Conservation (phyloP, 1,140 invertebrate species). For the Cyclina sinensis region DNA sequence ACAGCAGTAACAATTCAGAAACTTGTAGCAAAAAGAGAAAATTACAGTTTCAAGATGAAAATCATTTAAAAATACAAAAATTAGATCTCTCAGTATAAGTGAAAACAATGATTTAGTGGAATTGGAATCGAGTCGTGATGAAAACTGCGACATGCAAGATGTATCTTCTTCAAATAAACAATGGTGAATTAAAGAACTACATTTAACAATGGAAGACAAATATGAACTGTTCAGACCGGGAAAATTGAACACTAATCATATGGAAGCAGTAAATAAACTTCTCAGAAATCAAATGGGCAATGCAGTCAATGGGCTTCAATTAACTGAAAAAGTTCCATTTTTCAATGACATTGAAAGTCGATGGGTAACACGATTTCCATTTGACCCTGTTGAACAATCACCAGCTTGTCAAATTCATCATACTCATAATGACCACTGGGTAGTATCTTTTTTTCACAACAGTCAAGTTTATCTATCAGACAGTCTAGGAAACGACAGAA, state of each 20-base stretch:
- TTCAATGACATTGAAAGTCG: not conserved
- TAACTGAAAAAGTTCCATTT: not conserved
- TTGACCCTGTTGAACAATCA: not conserved
- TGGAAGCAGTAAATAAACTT: conserved; percentile 10
- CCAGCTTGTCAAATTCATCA: conserved; percentile 9
- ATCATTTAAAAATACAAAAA: not conserved
- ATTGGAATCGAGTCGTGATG: conserved; percentile 16
- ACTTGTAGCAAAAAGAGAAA: conserved; percentile 1
- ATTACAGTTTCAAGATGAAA: conserved; percentile 11
- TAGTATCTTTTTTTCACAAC: not conserved
- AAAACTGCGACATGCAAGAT: not conserved
- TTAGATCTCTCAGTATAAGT: not conserved
- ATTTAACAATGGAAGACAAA: conserved; percentile 8
- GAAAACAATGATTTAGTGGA: conserved; percentile 12
- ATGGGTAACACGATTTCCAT: not conserved
- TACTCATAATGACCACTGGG: not conserved
- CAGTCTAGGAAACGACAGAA: conserved; percentile 24
- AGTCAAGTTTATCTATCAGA: conserved; percentile 3
- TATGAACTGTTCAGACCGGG: not conserved
- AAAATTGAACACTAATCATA: conserved; percentile 17
- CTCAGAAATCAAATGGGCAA: not conserved
- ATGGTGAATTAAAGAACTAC: not conserved
- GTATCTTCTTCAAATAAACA: not conserved
- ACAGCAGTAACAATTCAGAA: not conserved
- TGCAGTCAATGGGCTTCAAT: not conserved